Conservation (phyloP, 92 coral and sea anemone species). For the Palythoa grandiflora region DNA sequence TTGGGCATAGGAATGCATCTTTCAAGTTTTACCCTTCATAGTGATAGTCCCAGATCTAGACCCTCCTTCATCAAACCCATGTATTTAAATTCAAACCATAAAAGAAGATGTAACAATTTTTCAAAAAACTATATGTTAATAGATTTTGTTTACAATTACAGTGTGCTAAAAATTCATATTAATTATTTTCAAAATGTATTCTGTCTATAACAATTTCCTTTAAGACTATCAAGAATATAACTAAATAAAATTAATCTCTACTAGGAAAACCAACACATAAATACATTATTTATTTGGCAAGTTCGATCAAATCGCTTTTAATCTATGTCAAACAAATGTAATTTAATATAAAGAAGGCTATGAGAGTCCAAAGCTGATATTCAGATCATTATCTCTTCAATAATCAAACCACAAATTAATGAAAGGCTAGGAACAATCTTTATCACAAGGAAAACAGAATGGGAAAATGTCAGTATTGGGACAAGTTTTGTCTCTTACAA, state of each 20-base stretch:
- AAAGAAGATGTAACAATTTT: background rate
- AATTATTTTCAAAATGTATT: slow-evolving; percentile 7
- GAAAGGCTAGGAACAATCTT: background rate
- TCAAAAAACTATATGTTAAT: background rate
- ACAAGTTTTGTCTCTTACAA: background rate
- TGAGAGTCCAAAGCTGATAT: slow-evolving; percentile 16
- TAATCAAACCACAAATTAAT: slow-evolving; percentile 39
- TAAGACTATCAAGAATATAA: background rate
- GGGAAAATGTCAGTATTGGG: background rate
- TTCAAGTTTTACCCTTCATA: slow-evolving; percentile 14
- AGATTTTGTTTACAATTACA: background rate
- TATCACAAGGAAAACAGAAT: slow-evolving; percentile 19
- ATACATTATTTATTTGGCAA: background rate
- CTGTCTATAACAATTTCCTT: background rate
- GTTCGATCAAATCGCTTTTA: slow-evolving; percentile 13
- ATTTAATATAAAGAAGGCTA: background rate
- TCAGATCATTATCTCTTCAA: slow-evolving; percentile 35
- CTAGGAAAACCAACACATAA: slow-evolving; percentile 7
- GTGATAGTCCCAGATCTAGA: background rate
- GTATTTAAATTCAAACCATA: background rate
- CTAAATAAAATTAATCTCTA: background rate
- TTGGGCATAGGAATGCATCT: slow-evolving; percentile 2
- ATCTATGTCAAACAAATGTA: slow-evolving; percentile 2
- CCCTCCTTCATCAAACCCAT: slow-evolving; percentile 12
- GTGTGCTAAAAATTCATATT: background rate